Base-by-base conservation (phyloP, 2,113 vertebrate species). In the Oreochromis niloticus region DNA sequence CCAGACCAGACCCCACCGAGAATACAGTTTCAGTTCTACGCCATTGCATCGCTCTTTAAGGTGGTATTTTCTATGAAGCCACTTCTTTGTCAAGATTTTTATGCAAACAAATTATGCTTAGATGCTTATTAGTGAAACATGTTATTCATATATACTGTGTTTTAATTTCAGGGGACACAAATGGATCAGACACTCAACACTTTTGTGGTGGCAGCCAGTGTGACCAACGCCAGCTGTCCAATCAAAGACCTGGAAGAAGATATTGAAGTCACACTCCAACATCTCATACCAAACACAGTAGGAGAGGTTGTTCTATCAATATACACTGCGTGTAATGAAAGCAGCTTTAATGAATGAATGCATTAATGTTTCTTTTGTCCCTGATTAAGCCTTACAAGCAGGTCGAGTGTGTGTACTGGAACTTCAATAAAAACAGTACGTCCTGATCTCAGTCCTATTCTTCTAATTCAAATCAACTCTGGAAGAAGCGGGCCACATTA, bases 11-110 rank as follows among this genome's bases (percentile, higher is more conserved):
- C 43, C n/a, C 86, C 84, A 19, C 88, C 96, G 0, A 96, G 96
- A 66, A 93, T 99, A 80, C 97, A 97, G 91, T 99, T 99, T 90
- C 97, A 97, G 84, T 99, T 98, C 94, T 98, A 96, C 61, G 96
- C 96, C 5, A 93, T 93, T 54, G 94, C 96, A 2, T 91, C 93
- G 3, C 97, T 98, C 54, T 99, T 99, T 92, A 85, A 63, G 96
- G 98, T 98, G 96, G 4, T 5, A 10, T 1, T 56, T 16, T 6
- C 0, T 36, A 30, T 43, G 5, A 39, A 36, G 80, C 9, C 6
- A 34, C 27, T 34, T 50, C 9, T 50, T 50, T 50, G 9, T 1
- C 2, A 66, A 39, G 6, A 66, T n/a, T 54, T 22, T 22, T 55
- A n/a, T 10, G 9, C 54, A 22, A 55, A 30, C 5, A 27, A 32